These are phyloP conservation scores for Scopus umbretta DNA, from an alignment of 2,113 vertebrate species.

Conservation along the genomic window DNA sequence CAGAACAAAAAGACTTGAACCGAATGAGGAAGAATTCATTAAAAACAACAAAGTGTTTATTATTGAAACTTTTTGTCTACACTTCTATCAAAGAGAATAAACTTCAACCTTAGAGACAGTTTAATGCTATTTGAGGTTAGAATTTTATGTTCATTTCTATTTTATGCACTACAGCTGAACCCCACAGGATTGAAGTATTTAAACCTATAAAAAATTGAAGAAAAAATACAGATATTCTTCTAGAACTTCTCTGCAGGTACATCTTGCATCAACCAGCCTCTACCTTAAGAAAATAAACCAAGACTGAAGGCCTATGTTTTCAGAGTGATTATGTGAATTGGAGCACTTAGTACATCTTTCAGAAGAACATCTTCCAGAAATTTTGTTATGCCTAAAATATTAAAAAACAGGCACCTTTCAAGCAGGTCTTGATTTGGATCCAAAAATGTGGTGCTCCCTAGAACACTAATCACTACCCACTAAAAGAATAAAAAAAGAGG, in stretches of 20 bases:
- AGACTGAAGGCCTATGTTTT: neutral
- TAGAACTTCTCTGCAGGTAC: neutral
- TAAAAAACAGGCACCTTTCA: neutral
- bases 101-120: too few species aligned
- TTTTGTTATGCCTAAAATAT: neutral
- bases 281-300: neutral
- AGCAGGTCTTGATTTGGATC: neutral
- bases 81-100: neutral
- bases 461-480: neutral
- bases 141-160: neutral
- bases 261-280: neutral
- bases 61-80: neutral
- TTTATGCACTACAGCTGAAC: neutral
- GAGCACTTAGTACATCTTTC: neutral
- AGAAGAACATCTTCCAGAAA: neutral
- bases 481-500: neutral
- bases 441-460: neutral
- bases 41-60: neutral
- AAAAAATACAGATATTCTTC: neutral
- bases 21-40: neutral
- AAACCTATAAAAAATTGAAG: neutral
- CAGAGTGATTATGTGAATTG: neutral
- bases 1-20: neutral
- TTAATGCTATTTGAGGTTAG: too few species aligned
- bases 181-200: neutral